Evolutionary conservation across 2,888 invertebrate species (phyloP).

Genomic region (Tryphoninae sp.): DNA sequence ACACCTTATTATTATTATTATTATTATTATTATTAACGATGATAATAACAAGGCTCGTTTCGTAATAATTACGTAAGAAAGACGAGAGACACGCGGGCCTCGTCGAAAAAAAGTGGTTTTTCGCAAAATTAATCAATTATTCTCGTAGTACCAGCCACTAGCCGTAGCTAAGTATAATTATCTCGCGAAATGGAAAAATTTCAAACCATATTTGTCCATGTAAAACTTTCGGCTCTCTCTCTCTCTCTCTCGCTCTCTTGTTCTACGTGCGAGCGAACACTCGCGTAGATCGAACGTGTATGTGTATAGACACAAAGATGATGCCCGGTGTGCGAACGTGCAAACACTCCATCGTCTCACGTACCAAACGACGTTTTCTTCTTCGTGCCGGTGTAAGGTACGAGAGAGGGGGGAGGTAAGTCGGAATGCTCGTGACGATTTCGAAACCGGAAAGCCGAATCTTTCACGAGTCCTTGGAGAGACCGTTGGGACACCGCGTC

Average conservation of each 20-base stretch:
- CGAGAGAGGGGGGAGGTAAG: neutral
- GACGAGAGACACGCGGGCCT: neutral
- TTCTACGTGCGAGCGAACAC: slow-evolving; percentile 45
- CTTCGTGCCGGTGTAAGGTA: slow-evolving; percentile 20
- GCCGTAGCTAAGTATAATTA: no score
- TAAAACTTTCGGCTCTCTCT: slow-evolving; percentile 13
- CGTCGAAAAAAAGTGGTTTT: neutral
- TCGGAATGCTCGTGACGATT: slow-evolving; percentile 37
- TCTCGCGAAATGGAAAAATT: slow-evolving; percentile 7
- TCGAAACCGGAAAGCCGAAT: slow-evolving; percentile 36
- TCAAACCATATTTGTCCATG: slow-evolving; percentile 42
- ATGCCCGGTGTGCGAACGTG: slow-evolving; percentile 7
- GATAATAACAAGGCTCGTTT: neutral
- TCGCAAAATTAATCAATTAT: neutral
- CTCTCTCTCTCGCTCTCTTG: slow-evolving; percentile 60
- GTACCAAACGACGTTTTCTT: slow-evolving; percentile 43
- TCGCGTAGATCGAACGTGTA: slow-evolving; percentile 9
- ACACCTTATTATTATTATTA: neutral
- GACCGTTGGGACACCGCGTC: neutral
- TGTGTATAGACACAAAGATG: no score
- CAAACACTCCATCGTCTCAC: slow-evolving; percentile 30
- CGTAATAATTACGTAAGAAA: slow-evolving; percentile 27
- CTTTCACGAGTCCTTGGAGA: slow-evolving; percentile 17
- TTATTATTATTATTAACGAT: neutral
- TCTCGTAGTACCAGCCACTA: no score